These are phyloP conservation scores for Embidobia sp. DNA, from an alignment of 2,888 invertebrate genomes.

Conservation along the genomic window DNA sequence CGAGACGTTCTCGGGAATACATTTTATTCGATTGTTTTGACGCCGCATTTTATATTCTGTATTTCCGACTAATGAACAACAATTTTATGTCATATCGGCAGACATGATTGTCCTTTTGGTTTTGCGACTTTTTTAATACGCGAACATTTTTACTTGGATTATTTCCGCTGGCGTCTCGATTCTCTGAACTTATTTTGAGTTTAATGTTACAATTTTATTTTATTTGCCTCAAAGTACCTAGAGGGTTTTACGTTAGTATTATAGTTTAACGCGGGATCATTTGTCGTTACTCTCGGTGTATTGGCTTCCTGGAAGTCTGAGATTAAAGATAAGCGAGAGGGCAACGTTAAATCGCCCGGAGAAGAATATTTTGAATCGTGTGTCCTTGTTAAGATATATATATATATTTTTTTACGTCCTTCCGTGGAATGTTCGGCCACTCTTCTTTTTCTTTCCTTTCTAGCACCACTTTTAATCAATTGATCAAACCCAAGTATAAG, in stretches of 20 bases:
- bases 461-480: too few relatives aligned
- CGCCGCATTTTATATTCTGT: too few relatives aligned
- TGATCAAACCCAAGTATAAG: too few relatives aligned
- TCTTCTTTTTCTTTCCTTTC: constrained; percentile 1
- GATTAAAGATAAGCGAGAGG: constrained; percentile 8
- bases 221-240: constrained; percentile 24
- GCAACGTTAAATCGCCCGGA: background rate
- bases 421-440: constrained; percentile 3
- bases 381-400: constrained; percentile 26
- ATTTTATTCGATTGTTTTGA: too few relatives aligned
- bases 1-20: constrained; percentile 20
- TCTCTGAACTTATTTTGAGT: constrained; percentile 23
- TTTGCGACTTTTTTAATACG: too few relatives aligned
- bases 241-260: constrained; percentile 37
- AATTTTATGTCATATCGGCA: too few relatives aligned
- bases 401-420: constrained; percentile 35
- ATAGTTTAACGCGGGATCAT: constrained; percentile 24
- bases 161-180: constrained; percentile 11
- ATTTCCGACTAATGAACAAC: too few relatives aligned
- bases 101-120: too few relatives aligned
- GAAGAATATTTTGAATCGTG: background rate
- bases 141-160: too few relatives aligned
- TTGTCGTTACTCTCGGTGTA: constrained; percentile 11
- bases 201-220: constrained; percentile 44
- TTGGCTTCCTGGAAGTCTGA: constrained; percentile 24